Evolutionary conservation across 2,888 invertebrate species (phyloP).

Genomic region (Eledona agricola): DNA sequence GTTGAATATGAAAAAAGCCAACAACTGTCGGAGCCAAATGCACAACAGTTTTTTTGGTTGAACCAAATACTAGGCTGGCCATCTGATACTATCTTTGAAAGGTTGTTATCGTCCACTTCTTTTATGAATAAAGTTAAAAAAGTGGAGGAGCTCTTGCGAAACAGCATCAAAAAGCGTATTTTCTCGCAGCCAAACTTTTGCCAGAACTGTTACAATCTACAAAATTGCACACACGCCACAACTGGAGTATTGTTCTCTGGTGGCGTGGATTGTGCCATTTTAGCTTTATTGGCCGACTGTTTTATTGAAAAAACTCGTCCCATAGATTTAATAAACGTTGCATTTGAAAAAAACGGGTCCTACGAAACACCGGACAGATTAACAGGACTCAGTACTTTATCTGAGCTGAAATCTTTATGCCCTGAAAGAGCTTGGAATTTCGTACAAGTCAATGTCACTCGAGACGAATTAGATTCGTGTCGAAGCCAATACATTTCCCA

Average conservation of each 20-base stretch:
- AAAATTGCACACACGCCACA: constrained; percentile 59
- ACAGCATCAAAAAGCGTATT: constrained; percentile 70
- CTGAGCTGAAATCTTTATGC: constrained; percentile 74
- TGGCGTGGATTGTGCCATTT: constrained; percentile 93
- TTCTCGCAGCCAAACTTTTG: constrained; percentile 71
- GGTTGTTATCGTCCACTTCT: background rate
- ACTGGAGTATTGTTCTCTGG: constrained; percentile 87
- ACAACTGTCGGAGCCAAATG: constrained; percentile 36
- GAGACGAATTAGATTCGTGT: constrained; percentile 69
- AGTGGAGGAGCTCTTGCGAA: constrained; percentile 66
- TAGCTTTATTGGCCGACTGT: constrained; percentile 82
- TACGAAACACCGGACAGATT: constrained; percentile 85
- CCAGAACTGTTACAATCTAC: constrained; percentile 65
- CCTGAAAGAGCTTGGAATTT: constrained; percentile 85
- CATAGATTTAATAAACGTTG: constrained; percentile 95
- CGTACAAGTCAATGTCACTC: constrained; percentile 78
- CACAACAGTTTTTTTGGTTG: constrained; percentile 41
- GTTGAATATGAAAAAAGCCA: constrained; percentile 13
- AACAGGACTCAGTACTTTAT: constrained; percentile 76
- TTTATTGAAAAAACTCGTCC: constrained; percentile 71
- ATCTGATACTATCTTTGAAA: constrained; percentile 12
- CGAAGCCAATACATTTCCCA: constrained; percentile 72
- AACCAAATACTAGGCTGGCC: constrained; percentile 46
- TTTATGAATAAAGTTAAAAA: constrained; percentile 59
- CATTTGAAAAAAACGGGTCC: constrained; percentile 72